Percentiles rank a stretch among this genome's conserved stretches.
phyloP scores from a whole-genome alignment of 2,113 vertebrate genomes.

The Haliaeetus leucogaster region DNA sequence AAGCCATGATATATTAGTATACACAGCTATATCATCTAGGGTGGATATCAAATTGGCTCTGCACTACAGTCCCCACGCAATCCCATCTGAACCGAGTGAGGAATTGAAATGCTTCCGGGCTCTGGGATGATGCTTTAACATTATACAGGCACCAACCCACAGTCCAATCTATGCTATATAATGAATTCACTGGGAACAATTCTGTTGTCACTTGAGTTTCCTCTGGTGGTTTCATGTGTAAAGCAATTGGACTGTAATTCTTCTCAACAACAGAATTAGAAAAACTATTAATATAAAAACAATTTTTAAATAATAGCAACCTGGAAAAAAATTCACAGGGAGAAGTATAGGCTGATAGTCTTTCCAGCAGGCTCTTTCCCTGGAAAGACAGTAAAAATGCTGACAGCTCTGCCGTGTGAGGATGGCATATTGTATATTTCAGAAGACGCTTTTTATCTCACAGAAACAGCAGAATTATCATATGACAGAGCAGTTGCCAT shows the following conservation, averaged over 20 bases:
- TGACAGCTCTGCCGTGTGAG: slow-evolving; percentile 1
- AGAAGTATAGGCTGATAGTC: not conserved
- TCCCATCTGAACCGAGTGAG: not conserved
- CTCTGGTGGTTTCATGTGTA: not conserved
- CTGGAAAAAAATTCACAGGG: not conserved
- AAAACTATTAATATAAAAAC: not conserved
- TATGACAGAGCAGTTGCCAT: slow-evolving; percentile 27
- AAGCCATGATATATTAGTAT: not conserved
- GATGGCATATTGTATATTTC: not conserved
- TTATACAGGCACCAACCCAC: not conserved
- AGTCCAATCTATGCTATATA: not conserved
- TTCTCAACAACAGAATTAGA: not conserved
- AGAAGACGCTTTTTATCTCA: slow-evolving; percentile 21
- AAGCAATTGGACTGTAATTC: not conserved
- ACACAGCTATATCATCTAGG: not conserved
- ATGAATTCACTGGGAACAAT: not conserved
- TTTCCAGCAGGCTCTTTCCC: not conserved
- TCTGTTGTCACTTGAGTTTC: not conserved
- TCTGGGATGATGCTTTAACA: not conserved
- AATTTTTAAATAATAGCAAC: not conserved
- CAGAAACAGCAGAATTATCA: slow-evolving; percentile 35
- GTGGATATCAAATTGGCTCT: not conserved
- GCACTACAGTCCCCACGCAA: not conserved
- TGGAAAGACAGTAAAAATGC: not conserved
- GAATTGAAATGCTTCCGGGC: not conserved